phyloP scores from a whole-genome alignment of 2,797 vertebrate genomes.

The Poecilia picta region DNA sequence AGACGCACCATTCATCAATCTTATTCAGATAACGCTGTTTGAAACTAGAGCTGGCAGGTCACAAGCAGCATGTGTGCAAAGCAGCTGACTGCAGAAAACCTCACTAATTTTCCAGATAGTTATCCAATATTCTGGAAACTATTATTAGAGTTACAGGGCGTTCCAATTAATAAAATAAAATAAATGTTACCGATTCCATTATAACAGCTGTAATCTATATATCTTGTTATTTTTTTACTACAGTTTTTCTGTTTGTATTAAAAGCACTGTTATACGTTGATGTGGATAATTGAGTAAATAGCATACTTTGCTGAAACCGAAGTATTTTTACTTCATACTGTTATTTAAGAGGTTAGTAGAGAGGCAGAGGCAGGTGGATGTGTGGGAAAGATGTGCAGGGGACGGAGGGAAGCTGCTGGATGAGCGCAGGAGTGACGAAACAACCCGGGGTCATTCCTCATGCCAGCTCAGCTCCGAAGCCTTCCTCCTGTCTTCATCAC shows the following conservation, averaged over 20 bases:
- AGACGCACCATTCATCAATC: background rate
- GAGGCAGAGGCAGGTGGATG: background rate
- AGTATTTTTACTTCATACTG: background rate
- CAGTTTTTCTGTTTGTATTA: background rate
- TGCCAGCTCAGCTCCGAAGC: slow-evolving; percentile 52
- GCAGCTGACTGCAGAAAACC: background rate
- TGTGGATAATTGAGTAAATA: background rate
- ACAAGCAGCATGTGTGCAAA: background rate
- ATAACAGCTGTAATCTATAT: background rate
- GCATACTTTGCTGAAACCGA: background rate
- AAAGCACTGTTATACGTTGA: background rate
- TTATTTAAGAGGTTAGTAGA: background rate
- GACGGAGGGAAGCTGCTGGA: slow-evolving; percentile 30
- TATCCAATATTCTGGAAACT: background rate
- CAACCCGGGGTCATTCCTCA: slow-evolving; percentile 45
- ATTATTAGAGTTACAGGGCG: background rate
- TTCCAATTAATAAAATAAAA: background rate
- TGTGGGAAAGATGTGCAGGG: background rate
- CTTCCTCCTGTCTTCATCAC: slow-evolving; percentile 23
- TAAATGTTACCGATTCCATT: background rate
- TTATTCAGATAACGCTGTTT: background rate
- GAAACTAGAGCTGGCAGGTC: background rate
- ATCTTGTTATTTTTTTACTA: background rate
- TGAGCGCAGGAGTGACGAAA: slow-evolving; percentile 73
- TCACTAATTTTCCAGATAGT: background rate